phyloP scores from a whole-genome alignment of 2,113 vertebrate genomes.

The Pampusana beccarii region DNA sequence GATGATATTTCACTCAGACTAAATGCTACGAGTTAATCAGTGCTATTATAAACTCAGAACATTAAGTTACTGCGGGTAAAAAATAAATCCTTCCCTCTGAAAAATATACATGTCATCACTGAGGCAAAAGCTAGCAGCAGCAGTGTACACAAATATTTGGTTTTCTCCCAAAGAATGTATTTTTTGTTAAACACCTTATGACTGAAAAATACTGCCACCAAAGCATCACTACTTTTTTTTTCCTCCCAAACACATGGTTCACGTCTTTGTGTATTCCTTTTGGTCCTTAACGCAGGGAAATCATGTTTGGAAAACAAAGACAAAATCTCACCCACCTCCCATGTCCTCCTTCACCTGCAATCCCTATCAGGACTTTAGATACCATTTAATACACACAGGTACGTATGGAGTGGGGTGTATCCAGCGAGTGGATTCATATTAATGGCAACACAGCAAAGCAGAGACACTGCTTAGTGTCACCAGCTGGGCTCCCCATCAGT shows the following conservation, averaged over 20 bases:
- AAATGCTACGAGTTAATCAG: constrained; percentile 42
- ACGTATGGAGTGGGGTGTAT: neutral
- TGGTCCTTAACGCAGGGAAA: neutral
- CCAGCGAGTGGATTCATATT: neutral
- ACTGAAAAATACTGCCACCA: neutral
- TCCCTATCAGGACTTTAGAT: neutral
- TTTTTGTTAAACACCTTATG: constrained; percentile 5
- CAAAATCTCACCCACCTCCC: neutral
- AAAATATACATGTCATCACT: neutral
- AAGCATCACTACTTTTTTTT: neutral
- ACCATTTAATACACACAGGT: neutral
- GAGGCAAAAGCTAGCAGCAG: neutral
- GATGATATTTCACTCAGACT: constrained; percentile 31
- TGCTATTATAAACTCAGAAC: constrained; percentile 49
- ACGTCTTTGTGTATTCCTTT: neutral
- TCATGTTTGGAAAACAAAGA: accelerated
- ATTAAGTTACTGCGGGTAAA: constrained; percentile 4
- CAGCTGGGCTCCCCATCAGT: neutral
- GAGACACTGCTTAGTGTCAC: neutral
- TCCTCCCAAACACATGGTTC: neutral
- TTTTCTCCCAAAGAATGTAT: neutral
- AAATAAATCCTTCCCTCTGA: constrained; percentile 28
- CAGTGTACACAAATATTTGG: neutral
- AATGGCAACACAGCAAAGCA: neutral
- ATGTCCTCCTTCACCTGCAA: neutral